Evolutionary conservation across 2,888 invertebrate genomes (phyloP), one percentile per base, ranked within the genome.

Genomic region (Pseudanteris insignis): DNA sequence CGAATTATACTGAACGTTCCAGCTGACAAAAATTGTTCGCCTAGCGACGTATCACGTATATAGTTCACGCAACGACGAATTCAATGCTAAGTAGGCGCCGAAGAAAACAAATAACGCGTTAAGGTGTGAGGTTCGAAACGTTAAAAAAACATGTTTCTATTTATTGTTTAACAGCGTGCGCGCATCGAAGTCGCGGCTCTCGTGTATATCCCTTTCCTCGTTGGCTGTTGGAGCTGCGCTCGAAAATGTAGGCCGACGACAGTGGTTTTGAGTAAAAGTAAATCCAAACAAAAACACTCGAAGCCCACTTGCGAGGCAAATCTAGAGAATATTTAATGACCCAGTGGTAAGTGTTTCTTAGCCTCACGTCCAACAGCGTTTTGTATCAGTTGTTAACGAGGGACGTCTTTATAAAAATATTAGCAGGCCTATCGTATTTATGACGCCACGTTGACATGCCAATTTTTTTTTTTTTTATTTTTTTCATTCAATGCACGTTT

Each of bases 201-300:
- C 26, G 24, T 7, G 8, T 12, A 18, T 28, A n/a, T 21, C 25
- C 41, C 38, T 12, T 6, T 26, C 40, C 26, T 38, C 14, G 54
- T 50, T 40, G 8, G 28, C 48, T 41, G 33, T 51, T 46, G 18
- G 6, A 18, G 3, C 6, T 36, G 43, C 38, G 47, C 29, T 46
- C 36, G 47, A 54, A 58, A 58, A 58, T 58, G 58, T 57, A 63
- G 63, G 63, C 57, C 63, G 48, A 40, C 32, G 48, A 57, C 43
- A 54, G 60, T 44, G 54, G 44, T 43, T 63, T 54, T 51, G 58
- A 61, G 58, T 58, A 63, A 63, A 67, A 67, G 64, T 59, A 64
- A 63, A 60, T 58, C 40, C 61, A 54, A 61, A 58, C 54, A 58
- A 64, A 59, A 60, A 63, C 47, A 64, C 46, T 51, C 54, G 33